Evolutionary conservation across 1,140 invertebrate genomes (phyloP).

Genomic region (Trichonephila inaurata): DNA sequence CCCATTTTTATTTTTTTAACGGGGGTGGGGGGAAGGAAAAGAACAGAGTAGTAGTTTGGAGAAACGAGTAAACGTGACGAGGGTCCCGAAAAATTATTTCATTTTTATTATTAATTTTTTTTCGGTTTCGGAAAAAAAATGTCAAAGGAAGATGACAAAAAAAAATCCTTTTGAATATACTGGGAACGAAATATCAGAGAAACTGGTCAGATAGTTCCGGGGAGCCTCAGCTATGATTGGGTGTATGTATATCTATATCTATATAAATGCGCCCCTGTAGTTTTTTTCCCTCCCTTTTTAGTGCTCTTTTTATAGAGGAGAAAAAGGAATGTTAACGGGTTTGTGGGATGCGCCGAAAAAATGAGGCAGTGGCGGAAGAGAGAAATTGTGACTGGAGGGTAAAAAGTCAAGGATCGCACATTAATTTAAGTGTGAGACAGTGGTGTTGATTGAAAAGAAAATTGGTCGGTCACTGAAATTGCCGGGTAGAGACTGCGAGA

Average conservation of each 20-base stretch:
- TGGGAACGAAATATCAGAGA: neutral
- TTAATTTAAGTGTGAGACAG: conserved; percentile 67
- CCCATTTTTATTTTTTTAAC: neutral
- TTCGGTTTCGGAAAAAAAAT: neutral
- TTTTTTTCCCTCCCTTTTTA: conserved; percentile 15
- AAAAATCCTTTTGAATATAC: conserved; percentile 51
- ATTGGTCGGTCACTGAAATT: conserved; percentile 53
- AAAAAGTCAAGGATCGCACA: conserved; percentile 66
- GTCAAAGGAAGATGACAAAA: neutral
- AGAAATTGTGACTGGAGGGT: conserved; percentile 37
- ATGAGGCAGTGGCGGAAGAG: neutral
- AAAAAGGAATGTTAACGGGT: conserved; percentile 58
- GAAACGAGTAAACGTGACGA: conserved; percentile 71
- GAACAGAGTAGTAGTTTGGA: conserved; percentile 42
- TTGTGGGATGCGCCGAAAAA: conserved; percentile 28
- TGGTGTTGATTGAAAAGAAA: conserved; percentile 67
- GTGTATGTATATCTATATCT: conserved; percentile 20
- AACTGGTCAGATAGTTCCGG: conserved; percentile 60
- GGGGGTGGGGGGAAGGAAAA: neutral
- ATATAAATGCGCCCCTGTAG: neutral
- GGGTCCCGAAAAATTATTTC: conserved; percentile 63
- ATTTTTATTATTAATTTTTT: conserved; percentile 53
- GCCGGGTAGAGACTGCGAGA: neutral
- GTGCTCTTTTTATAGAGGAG: neutral
- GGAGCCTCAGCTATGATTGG: neutral